Evolutionary conservation across 2,113 vertebrate genomes (phyloP), one percentile per base, ranked within the genome.

Genomic region (Oreotrochilus melanogaster): DNA sequence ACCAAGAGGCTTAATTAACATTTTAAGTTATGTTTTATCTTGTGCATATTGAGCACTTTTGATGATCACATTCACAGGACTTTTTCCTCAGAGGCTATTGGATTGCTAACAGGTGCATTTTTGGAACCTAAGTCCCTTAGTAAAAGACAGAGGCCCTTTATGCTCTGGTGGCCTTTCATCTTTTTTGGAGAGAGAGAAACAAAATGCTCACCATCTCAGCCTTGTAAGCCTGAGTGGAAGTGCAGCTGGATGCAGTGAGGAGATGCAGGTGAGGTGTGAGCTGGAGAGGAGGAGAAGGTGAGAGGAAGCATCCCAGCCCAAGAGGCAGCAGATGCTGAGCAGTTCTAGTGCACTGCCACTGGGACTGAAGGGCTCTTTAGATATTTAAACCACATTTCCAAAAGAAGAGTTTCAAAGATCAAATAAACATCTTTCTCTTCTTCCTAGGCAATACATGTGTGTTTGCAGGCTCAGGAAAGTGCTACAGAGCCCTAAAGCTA

Each of bases 11-110:
- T 79, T 47, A 70, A 57, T 89, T 90, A 84, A 62, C 73, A 76
- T 91, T 94, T 96, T 81, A 65, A 58, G 24, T 92, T 54, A 17
- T 71, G 62, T 92, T 94, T 72, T 61, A 27, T 64, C 70, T 72
- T 23, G 4, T 82, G 31, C 79, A 45, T 88, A 95, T 82, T 66
- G 51, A 91, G 53, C 57, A 31, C 45, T 83, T 92, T 31, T 78
- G 28, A 64, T 71, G 66, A 39, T 74, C 62, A 17, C 65, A 47
- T 88, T 78, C 50, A 14, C 67, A 24, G 47, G 45, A 23, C 43
- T 65, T 88, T 75, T 50, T 76, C 67, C 48, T 61, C 56, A 73
- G 66, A 73, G 71, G 18, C 71, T 91, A 48, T 57, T 73, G 50
- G 51, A 42, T 74, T 73, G 83, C 60, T n/a, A 56, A 70, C 82